phyloP scores from a whole-genome alignment of 2,797 vertebrate genomes.

The Acipenser transmontanus region DNA sequence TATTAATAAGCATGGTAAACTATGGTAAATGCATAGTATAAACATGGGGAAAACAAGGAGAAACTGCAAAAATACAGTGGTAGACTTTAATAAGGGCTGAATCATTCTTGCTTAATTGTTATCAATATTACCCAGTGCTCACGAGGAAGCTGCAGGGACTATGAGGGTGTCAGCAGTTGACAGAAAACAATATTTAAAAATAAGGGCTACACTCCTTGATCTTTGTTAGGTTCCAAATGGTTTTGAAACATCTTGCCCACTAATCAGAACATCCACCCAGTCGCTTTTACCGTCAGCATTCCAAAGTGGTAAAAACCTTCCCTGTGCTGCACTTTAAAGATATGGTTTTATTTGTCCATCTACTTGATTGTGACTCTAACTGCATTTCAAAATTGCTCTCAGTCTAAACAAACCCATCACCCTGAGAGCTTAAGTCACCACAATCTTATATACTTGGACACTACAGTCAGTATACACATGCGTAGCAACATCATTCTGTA shows the following conservation, averaged over 20 bases:
- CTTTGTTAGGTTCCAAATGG: constrained; percentile 47
- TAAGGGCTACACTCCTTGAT: constrained; percentile 45
- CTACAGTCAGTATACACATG: too few relatives aligned
- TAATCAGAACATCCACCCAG: constrained; percentile 58
- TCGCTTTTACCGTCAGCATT: constrained; percentile 37
- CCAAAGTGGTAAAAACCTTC: constrained; percentile 55
- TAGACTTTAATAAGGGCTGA: too few relatives aligned
- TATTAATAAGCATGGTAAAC: too few relatives aligned
- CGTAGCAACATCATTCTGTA: too few relatives aligned
- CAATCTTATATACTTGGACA: constrained; percentile 14
- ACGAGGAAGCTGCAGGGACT: too few relatives aligned
- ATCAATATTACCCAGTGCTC: too few relatives aligned
- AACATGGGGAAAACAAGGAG: too few relatives aligned
- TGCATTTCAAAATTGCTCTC: constrained; percentile 9
- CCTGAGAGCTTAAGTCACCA: constrained; percentile 17
- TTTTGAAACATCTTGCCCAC: constrained; percentile 64
- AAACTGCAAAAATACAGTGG: too few relatives aligned
- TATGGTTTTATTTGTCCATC: constrained; percentile 55
- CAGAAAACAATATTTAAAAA: too few relatives aligned
- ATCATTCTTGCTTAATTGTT: too few relatives aligned
- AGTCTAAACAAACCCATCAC: constrained; percentile 59
- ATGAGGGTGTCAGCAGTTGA: too few relatives aligned
- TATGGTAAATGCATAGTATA: too few relatives aligned
- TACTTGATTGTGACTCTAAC: constrained; percentile 57
- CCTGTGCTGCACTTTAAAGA: constrained; percentile 52